phyloP scores from a whole-genome alignment of 2,797 vertebrate species.

The Paratrypauchen microcephalus region DNA sequence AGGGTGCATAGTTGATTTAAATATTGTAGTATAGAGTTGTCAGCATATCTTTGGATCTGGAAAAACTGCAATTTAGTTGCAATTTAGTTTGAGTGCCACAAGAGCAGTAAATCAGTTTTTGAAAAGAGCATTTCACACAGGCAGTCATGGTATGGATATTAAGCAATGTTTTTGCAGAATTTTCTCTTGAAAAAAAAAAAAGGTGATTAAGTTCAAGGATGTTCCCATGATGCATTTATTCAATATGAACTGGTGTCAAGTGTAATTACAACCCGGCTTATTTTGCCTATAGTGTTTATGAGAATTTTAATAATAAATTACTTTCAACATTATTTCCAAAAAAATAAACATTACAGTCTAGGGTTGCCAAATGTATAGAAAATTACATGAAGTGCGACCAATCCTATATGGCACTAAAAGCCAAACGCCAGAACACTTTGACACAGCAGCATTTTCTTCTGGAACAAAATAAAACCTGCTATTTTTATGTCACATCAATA shows the following conservation, averaged over 20 bases:
- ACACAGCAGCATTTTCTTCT: neutral
- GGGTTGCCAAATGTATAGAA: too few relatives aligned
- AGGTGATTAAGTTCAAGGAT: neutral
- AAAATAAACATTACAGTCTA: too few relatives aligned
- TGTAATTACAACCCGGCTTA: neutral
- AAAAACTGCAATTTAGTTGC: neutral
- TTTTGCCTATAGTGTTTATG: too few relatives aligned
- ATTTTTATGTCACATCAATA: conserved; percentile 2
- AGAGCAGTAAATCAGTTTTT: neutral
- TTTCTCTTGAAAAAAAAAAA: neutral
- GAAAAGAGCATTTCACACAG: neutral
- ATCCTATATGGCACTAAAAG: too few relatives aligned
- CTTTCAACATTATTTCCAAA: neutral
- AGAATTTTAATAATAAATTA: neutral
- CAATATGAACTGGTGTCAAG: neutral
- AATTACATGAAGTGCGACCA: too few relatives aligned
- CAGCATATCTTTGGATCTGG: neutral
- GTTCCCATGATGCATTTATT: neutral
- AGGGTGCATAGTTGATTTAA: neutral
- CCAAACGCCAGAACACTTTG: neutral
- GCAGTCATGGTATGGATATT: neutral
- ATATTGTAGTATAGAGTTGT: neutral
- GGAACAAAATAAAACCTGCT: neutral
- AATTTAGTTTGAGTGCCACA: neutral
- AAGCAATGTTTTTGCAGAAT: neutral